Conservation (phyloP, 2,797 vertebrate species). For the Microhierax caerulescens region DNA sequence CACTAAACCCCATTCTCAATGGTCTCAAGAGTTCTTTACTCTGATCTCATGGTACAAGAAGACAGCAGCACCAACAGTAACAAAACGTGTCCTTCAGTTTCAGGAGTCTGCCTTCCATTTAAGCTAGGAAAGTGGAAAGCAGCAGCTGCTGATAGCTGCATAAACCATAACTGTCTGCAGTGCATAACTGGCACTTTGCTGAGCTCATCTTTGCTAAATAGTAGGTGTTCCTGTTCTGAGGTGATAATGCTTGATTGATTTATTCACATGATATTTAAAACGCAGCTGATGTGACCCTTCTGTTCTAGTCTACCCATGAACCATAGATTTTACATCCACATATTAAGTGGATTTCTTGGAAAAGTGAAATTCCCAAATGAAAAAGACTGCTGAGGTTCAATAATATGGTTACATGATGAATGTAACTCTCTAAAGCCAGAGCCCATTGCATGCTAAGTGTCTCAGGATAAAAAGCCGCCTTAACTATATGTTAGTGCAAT, state of each 20-base stretch:
- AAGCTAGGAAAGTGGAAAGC: not conserved
- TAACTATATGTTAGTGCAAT: not conserved
- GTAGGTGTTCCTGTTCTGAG: constrained; percentile 1
- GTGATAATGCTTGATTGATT: constrained; percentile 20
- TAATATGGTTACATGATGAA: not conserved
- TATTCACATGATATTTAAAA: constrained; percentile 15
- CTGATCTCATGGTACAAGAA: not conserved
- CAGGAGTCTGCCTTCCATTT: not conserved
- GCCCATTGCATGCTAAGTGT: not conserved
- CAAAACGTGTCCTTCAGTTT: not conserved
- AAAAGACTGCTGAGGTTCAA: not conserved
- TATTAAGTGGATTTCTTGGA: not conserved
- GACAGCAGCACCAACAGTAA: not conserved
- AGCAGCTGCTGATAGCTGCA: constrained; percentile 4
- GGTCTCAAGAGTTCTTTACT: not conserved
- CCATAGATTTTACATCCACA: not conserved
- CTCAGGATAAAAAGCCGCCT: not conserved
- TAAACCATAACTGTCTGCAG: not conserved
- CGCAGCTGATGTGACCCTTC: not conserved
- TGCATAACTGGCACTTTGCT: not conserved
- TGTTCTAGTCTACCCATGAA: not conserved
- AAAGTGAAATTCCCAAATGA: constrained; percentile 17
- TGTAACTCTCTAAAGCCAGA: not conserved
- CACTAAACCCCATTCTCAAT: not conserved
- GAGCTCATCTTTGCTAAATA: constrained; percentile 13